phyloP scores from a whole-genome alignment of 2,113 vertebrate species.

The Nothocercus nigrocapillus region DNA sequence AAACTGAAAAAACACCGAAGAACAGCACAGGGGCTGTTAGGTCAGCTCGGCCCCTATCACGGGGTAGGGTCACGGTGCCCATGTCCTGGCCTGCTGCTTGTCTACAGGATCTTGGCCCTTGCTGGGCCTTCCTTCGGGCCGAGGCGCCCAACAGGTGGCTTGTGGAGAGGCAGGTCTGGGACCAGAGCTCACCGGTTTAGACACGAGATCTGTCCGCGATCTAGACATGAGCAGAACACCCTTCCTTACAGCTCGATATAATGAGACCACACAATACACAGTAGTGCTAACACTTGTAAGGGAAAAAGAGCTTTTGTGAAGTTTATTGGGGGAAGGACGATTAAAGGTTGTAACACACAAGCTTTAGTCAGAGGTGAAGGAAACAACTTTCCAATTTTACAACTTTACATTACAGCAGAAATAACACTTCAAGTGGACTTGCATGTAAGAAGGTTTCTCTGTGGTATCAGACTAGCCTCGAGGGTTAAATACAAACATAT shows the following conservation, averaged over 20 bases:
- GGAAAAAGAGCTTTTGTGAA: neutral
- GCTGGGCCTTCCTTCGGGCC: fast-evolving
- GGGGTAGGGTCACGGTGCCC: neutral
- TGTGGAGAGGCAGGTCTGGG: neutral
- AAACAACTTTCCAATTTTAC: neutral
- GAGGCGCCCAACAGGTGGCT: fast-evolving
- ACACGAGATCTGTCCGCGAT: no score
- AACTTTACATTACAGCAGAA: neutral
- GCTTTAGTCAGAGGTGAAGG: fast-evolving
- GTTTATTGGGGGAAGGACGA: neutral
- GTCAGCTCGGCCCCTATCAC: neutral
- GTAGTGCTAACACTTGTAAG: fast-evolving
- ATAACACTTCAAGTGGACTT: neutral
- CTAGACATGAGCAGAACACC: neutral
- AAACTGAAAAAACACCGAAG: neutral
- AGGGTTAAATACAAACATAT: neutral
- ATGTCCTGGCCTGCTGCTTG: neutral
- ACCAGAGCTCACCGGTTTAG: neutral
- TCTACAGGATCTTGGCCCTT: neutral
- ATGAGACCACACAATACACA: fast-evolving
- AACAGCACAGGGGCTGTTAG: fast-evolving
- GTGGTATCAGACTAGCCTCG: neutral
- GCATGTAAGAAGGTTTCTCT: neutral
- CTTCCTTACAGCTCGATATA: fast-evolving
- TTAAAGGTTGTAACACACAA: neutral